Conservation (phyloP, 1,140 invertebrate genomes). For the Ganaspis sp. region DNA sequence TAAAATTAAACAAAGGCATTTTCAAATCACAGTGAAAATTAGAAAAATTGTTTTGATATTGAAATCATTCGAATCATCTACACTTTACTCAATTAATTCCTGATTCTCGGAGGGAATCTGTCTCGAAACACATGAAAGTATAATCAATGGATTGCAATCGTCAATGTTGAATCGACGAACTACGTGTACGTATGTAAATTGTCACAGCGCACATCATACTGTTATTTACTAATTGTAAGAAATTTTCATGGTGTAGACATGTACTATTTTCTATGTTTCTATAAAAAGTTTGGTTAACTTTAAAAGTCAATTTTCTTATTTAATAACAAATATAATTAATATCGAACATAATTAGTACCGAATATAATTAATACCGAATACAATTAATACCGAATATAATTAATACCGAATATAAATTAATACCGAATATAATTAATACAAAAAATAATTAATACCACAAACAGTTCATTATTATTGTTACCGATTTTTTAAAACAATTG, state of each 20-base stretch:
- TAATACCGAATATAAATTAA: no score
- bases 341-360: no score
- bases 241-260: neutral
- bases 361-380: no score
- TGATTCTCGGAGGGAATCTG: constrained; percentile 43
- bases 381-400: no score
- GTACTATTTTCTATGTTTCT: constrained; percentile 17
- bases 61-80: neutral
- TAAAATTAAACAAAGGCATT: no score
- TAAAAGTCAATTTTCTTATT: neutral
- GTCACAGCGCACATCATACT: constrained; percentile 18
- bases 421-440: no score
- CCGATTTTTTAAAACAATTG: no score
- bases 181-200: constrained; percentile 19
- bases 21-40: neutral
- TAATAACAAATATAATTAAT: neutral
- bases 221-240: constrained; percentile 22
- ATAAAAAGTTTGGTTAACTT: neutral
- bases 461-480: no score
- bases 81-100: constrained; percentile 26
- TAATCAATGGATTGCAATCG: constrained; percentile 36
- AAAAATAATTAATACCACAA: no score
- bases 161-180: constrained; percentile 18
- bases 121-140: constrained; percentile 62
- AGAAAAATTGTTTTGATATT: neutral